phyloP scores from a whole-genome alignment of 2,113 vertebrate species.

The Hippocampus abdominalis region DNA sequence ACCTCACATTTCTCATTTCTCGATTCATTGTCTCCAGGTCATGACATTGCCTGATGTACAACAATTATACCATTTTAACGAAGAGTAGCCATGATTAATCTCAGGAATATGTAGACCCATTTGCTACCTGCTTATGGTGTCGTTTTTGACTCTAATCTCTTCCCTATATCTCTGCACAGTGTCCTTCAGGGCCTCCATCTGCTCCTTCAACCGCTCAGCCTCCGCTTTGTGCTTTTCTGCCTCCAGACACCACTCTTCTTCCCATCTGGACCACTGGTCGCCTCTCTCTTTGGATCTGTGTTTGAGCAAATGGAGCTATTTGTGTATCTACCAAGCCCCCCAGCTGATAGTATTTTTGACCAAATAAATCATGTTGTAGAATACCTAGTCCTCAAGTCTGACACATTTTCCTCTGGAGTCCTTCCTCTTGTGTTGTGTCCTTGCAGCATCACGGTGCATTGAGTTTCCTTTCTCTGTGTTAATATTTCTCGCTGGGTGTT shows the following conservation, averaged over 20 bases:
- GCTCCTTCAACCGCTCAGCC: conserved; percentile 61
- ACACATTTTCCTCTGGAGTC: conserved; percentile 6
- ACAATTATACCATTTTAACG: conserved; percentile 20
- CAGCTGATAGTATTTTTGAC: background rate
- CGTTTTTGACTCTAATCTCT: conserved; percentile 60
- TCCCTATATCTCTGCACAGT: conserved; percentile 44
- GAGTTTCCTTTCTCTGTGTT: conserved; percentile 62
- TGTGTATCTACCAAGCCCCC: background rate
- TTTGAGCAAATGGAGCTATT: conserved; percentile 7
- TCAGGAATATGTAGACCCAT: conserved; percentile 1
- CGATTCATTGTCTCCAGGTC: conserved; percentile 57
- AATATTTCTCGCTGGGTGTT: conserved; percentile 61
- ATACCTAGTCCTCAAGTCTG: conserved; percentile 40
- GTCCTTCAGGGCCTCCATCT: conserved; percentile 66
- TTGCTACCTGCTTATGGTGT: conserved; percentile 59
- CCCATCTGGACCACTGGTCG: conserved; percentile 36
- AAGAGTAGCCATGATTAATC: background rate
- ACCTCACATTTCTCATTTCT: conserved; percentile 51
- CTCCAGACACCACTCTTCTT: conserved; percentile 53
- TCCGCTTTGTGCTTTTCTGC: conserved; percentile 57
- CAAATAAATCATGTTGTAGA: background rate
- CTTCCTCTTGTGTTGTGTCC: conserved; percentile 20
- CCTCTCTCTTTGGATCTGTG: conserved; percentile 48
- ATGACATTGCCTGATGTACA: conserved; percentile 51
- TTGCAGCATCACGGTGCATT: conserved; percentile 49